Evolutionary conservation across 1,140 invertebrate species (phyloP).

Genomic region (Papilio machaon): DNA sequence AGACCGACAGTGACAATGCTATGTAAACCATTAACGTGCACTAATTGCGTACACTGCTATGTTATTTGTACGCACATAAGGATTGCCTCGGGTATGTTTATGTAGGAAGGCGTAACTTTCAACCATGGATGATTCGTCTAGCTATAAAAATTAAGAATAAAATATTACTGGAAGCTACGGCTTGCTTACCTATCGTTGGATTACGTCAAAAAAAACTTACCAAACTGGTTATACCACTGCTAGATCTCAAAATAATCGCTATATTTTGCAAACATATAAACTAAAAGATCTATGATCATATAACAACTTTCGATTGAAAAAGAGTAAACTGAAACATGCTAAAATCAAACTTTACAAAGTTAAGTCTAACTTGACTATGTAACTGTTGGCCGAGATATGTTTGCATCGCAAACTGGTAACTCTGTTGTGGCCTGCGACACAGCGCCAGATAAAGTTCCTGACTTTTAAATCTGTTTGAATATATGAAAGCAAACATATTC

Average conservation of each 20-base stretch:
- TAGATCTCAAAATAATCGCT: too few species aligned
- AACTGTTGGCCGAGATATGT: conserved; percentile 21
- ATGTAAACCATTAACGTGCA: conserved; percentile 7
- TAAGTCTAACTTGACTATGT: not conserved
- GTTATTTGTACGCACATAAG: not conserved
- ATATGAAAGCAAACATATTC: conserved; percentile 22
- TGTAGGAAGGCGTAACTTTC: not conserved
- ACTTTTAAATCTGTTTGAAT: conserved; percentile 26
- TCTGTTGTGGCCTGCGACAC: conserved; percentile 7
- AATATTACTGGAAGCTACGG: too few species aligned
- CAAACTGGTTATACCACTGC: too few species aligned
- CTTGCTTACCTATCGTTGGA: too few species aligned
- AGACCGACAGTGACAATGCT: not conserved
- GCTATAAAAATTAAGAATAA: too few species aligned
- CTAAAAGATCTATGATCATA: not conserved
- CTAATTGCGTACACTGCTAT: conserved; percentile 1
- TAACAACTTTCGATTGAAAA: not conserved
- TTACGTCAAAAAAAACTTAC: too few species aligned
- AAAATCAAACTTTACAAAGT: conserved; percentile 5
- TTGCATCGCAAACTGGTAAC: conserved; percentile 18
- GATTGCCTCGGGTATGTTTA: not conserved
- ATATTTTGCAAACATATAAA: too few species aligned
- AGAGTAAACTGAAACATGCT: not conserved
- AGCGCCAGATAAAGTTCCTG: conserved; percentile 14
- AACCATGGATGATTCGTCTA: not conserved